Evolutionary conservation across 2,888 invertebrate genomes (phyloP), one percentile per base, ranked within the genome.

Genomic region (Meganola albula): DNA sequence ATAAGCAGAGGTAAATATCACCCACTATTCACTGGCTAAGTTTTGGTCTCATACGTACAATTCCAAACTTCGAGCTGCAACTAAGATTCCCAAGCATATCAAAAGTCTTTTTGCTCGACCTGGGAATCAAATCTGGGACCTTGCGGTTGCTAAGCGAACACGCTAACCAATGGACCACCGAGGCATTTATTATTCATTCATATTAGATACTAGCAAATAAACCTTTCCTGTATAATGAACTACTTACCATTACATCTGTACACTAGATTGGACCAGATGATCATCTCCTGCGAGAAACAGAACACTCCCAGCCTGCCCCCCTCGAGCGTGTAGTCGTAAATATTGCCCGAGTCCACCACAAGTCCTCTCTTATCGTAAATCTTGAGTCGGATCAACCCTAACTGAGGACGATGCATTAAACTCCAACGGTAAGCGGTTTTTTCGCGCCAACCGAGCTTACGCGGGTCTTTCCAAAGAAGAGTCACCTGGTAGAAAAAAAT

Each of bases 221-320:
- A n/a, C n/a, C n/a, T n/a, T n/a, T n/a, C n/a, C n/a, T n/a, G n/a
- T n/a, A n/a, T n/a, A n/a, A n/a, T n/a, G n/a, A n/a, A n/a, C n/a
- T 10, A 80, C 89, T 84, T 64, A 92, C 92, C 91, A 63, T 92
- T 92, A 77, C 98, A 98, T 58, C 95, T 90, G 71, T 98, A 98
- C 9, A 95, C 92, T 54, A 98, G 88, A 78, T 98, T 95, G 3
- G 98, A 98, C 98, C 98, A 98, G 65, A 97, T 97, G 63, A 98
- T 96, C 92, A 93, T 95, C 75, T 97, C 96, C 68, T 98, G 98
- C 0, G 98, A 98, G 88, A 98, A 98, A 62, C 97, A 97, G 86
- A 97, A 97, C 5, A 98, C 98, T 0, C 98, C 98, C 2, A 98
- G 87, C 5, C 94, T 84, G 3, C 98, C 98, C n/a, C 98, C 98